Conservation (phyloP, 2,888 invertebrate genomes). For the Clepsis dumicolana region DNA sequence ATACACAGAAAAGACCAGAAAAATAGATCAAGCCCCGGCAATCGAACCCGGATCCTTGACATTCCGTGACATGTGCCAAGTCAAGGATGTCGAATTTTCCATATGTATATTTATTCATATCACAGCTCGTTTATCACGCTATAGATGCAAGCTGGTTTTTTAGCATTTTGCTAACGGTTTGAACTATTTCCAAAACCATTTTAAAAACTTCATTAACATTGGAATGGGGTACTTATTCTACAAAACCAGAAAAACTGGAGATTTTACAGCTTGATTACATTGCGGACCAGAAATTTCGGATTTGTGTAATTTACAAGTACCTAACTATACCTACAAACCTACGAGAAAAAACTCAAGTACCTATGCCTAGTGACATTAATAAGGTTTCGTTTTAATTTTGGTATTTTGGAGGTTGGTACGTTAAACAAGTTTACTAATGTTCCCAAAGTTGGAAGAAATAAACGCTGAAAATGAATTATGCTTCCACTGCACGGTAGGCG, state of each 20-base stretch:
- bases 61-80: too few species aligned
- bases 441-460: neutral
- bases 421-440: neutral
- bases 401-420: neutral
- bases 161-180: neutral
- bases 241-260: slow-evolving; percentile 18
- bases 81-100: too few species aligned
- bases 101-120: neutral
- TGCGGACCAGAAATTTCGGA: neutral
- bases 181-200: neutral
- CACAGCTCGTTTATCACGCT: neutral
- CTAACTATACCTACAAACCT: too few species aligned
- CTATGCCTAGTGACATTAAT: too few species aligned
- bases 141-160: neutral
- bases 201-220: neutral
- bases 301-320: neutral
- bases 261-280: slow-evolving; percentile 8
- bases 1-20: too few species aligned
- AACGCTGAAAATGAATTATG: slow-evolving; percentile 10
- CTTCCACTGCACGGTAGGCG: slow-evolving; percentile 5
- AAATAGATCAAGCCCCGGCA: too few species aligned
- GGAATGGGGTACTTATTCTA: slow-evolving; percentile 7
- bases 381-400: neutral
- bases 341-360: too few species aligned
- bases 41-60: too few species aligned